Evolutionary conservation across 2,888 invertebrate genomes (phyloP), one percentile per base, ranked within the genome.

Genomic region (Torymus texanus): DNA sequence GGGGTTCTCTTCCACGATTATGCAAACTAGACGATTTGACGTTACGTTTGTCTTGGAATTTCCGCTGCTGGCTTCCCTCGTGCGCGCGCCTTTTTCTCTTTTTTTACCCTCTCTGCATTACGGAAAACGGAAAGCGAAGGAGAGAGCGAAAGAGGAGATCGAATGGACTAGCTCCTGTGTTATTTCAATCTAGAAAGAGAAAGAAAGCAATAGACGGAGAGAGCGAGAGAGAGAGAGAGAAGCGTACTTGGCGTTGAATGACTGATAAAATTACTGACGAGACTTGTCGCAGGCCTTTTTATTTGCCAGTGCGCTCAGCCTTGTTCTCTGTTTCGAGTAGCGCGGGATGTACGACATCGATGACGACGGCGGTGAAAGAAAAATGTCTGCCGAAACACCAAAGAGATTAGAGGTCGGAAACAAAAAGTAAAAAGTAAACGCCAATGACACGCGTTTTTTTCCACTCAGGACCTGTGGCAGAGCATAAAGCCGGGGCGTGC

Each of bases 261-360:
- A 78, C 78, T 79, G 82, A 81, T 81, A 80, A 82, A 80, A 73
- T 80, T 73, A 81, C 79, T 79, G 79, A 79, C 79, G 75, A 78
- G 80, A 73, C 50, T 63, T 70, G 68, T 77, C 71, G 74, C 70
- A 29, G 58, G 71, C 71, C 58, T 70, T 70, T 76, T 68, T 62
- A 61, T 61, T 70, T 70, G 70, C 53, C 61, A 50, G 65, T 24
- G 13, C 29, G 53, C 53, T 41, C 41, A 8, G 10, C 66, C 72
- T 62, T 72, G 72, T 62, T 41, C 41, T 41, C 41, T 72, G 62
- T 63, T 72, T 72, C 72, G 55, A 29, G n/a, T 16, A 29, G 55
- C 8, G 0, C 41, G 41, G 8, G 10, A 41, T 41, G 41, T 1
- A 41, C 41, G 41, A 29, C 29, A 3, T 5, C 4, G 5, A 29